These are phyloP conservation scores for Pseudonaja textilis DNA, from an alignment of 2,113 vertebrate genomes.

Conservation along the genomic window DNA sequence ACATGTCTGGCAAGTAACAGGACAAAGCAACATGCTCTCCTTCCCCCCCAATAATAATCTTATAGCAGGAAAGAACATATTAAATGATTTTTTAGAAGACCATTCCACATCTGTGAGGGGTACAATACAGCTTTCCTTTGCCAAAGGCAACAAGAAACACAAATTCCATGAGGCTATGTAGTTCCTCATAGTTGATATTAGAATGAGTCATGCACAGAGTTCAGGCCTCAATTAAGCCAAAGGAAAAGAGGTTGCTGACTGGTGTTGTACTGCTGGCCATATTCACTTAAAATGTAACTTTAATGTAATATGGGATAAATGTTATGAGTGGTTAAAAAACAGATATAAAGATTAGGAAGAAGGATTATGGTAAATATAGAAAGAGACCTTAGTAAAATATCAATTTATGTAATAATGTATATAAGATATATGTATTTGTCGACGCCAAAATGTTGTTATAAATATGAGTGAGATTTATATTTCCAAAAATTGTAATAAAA, in stretches of 20 bases:
- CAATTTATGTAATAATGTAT: no score
- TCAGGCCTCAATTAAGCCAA: slow-evolving; percentile 36
- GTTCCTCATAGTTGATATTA: slow-evolving; percentile 58
- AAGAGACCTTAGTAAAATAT: no score
- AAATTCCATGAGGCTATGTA: slow-evolving; percentile 25
- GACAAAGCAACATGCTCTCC: not conserved
- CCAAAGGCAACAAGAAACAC: slow-evolving; percentile 54
- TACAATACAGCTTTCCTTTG: not conserved
- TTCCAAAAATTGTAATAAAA: no score
- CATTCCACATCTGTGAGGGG: accelerated
- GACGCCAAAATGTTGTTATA: no score
- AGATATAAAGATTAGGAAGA: no score
- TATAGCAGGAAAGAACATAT: not conserved
- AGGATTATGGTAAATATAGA: no score
- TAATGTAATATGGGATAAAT: not conserved
- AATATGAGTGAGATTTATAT: no score
- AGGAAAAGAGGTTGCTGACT: slow-evolving; percentile 2
- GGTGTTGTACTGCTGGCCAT: not conserved
- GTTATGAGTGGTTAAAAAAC: no score
- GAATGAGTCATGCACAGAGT: slow-evolving; percentile 36
- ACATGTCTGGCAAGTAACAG: not conserved
- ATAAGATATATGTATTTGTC: no score
- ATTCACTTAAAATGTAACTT: not conserved
- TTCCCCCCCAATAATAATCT: not conserved
- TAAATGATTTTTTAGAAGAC: not conserved